phyloP scores from a whole-genome alignment of 1,140 invertebrate species.

The Chelonus insularis region DNA sequence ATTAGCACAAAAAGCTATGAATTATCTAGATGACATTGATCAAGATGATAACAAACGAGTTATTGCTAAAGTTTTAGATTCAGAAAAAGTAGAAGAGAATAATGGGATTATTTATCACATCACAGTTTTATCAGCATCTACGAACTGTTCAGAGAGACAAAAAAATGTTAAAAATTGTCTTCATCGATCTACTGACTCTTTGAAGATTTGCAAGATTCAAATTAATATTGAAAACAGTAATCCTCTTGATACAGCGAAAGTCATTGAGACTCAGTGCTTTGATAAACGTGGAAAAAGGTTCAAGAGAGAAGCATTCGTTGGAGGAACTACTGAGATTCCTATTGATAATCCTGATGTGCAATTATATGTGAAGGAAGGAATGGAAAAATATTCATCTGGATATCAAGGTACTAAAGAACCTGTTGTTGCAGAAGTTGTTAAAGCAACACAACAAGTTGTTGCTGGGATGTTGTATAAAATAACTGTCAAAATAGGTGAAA shows the following conservation, averaged over 20 bases:
- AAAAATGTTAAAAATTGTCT: slow-evolving; percentile 33
- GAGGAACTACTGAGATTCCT: slow-evolving; percentile 33
- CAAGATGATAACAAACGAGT: slow-evolving; percentile 53
- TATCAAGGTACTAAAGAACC: slow-evolving; percentile 49
- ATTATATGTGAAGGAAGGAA: slow-evolving; percentile 43
- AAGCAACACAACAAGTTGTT: slow-evolving; percentile 53
- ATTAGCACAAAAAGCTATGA: slow-evolving; percentile 51
- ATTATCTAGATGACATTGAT: slow-evolving; percentile 51
- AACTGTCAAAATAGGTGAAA: slow-evolving; percentile 56
- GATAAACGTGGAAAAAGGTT: slow-evolving; percentile 21
- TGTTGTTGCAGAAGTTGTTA: slow-evolving; percentile 44
- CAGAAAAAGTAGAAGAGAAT: slow-evolving; percentile 39
- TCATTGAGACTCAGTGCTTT: slow-evolving; percentile 38
- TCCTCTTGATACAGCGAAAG: slow-evolving; percentile 33
- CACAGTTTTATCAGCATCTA: slow-evolving; percentile 33
- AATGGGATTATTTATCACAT: slow-evolving; percentile 34
- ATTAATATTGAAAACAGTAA: slow-evolving; percentile 33
- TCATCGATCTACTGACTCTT: slow-evolving; percentile 32
- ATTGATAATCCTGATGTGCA: slow-evolving; percentile 47
- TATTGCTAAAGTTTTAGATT: slow-evolving; percentile 47
- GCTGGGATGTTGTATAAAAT: slow-evolving; percentile 58
- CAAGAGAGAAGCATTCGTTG: slow-evolving; percentile 20
- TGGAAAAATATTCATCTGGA: slow-evolving; percentile 45
- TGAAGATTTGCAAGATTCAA: slow-evolving; percentile 40
- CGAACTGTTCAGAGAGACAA: slow-evolving; percentile 26